Conservation (phyloP, 2,113 vertebrate genomes). For the Otolemur garnettii region DNA sequence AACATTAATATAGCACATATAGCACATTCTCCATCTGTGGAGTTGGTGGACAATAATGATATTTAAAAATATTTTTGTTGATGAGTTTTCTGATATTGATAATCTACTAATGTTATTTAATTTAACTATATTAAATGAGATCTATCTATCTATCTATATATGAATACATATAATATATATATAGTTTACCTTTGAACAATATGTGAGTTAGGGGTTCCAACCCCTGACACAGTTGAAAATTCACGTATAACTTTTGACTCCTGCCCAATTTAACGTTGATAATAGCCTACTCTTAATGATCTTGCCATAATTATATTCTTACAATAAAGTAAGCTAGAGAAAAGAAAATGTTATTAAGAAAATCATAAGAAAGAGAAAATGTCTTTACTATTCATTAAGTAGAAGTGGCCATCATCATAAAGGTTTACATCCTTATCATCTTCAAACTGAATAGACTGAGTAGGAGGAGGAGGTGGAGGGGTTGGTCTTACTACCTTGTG, state of each 20-base stretch:
- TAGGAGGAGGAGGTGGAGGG: not conserved
- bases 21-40: not conserved
- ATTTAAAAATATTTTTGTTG: not conserved
- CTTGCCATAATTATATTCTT: not conserved
- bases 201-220: not conserved
- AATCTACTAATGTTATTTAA: not conserved
- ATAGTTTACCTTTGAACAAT: not conserved
- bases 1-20: not conserved
- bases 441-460: not conserved
- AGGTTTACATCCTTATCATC: not conserved
- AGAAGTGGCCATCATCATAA: not conserved
- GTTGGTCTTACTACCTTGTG: not conserved
- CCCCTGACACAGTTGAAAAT: not conserved
- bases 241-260: not conserved
- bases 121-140: conserved; percentile 36
- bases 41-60: not conserved
- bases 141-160: not conserved
- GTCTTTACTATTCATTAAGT: not conserved
- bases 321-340: not conserved
- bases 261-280: not conserved
- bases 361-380: not conserved
- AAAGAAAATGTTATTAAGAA: not conserved
- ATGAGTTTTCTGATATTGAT: not conserved
- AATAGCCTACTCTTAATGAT: not conserved
- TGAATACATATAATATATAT: not conserved